phyloP scores from a whole-genome alignment of 1,140 invertebrate genomes.

The Aphidius ervi region DNA sequence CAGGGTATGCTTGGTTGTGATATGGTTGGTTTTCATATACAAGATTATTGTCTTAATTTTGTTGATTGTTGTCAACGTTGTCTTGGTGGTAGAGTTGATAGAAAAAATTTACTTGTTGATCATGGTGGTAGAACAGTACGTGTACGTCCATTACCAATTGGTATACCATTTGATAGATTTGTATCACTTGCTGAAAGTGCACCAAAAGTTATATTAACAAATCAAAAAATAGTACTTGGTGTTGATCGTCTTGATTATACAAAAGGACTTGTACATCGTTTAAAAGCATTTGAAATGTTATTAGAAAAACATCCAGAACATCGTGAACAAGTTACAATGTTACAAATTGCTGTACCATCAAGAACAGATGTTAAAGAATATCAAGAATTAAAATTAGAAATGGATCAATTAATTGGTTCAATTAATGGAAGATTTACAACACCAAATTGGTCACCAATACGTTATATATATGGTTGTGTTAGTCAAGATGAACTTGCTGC shows the following conservation, averaged over 20 bases:
- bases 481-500: slow-evolving; percentile 81
- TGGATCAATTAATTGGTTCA: slow-evolving; percentile 82
- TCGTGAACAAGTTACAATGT: slow-evolving; percentile 70
- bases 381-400: slow-evolving; percentile 85
- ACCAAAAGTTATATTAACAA: slow-evolving; percentile 64
- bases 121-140: slow-evolving; percentile 80
- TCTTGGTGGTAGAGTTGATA: slow-evolving; percentile 81
- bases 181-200: slow-evolving; percentile 76
- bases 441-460: slow-evolving; percentile 86
- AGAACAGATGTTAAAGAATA: slow-evolving; percentile 88
- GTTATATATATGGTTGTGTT: slow-evolving; percentile 86
- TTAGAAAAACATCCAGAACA: slow-evolving; percentile 83
- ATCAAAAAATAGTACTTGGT: slow-evolving; percentile 78
- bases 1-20: slow-evolving; percentile 86
- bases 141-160: slow-evolving; percentile 78
- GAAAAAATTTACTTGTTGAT: slow-evolving; percentile 81
- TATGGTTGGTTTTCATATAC: slow-evolving; percentile 88
- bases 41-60: slow-evolving; percentile 87
- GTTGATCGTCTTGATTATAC: slow-evolving; percentile 89
- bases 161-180: slow-evolving; percentile 83
- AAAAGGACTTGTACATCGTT: slow-evolving; percentile 80
- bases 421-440: slow-evolving; percentile 85
- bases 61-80: slow-evolving; percentile 86
- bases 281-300: slow-evolving; percentile 79
- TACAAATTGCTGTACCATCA: slow-evolving; percentile 86